These are phyloP conservation scores for Odontocerum albicorne DNA, from an alignment of 2,888 invertebrate species.

Conservation along the genomic window DNA sequence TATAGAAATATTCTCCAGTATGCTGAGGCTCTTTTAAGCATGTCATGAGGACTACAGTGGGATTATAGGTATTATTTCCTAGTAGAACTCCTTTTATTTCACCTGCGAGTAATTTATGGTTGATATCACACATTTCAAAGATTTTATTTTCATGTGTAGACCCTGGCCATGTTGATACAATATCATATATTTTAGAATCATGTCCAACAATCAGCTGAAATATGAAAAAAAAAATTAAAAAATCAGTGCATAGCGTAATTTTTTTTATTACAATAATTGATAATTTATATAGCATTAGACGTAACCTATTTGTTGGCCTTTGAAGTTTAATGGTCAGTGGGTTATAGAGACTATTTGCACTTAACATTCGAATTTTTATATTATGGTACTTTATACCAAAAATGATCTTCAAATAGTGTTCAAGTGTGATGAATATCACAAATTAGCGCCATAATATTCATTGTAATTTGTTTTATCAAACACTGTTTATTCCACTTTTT, in stretches of 20 bases:
- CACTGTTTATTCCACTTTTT: too few species aligned
- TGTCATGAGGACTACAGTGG: slow-evolving; percentile 33
- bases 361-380: too few species aligned
- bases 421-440: too few species aligned
- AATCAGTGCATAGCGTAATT: neutral
- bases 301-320: too few species aligned
- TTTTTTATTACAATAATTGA: neutral
- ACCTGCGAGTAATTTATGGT: slow-evolving; percentile 30
- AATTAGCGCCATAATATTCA: too few species aligned
- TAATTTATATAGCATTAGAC: too few species aligned
- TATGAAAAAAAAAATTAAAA: slow-evolving; percentile 2
- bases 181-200: slow-evolving; percentile 35
- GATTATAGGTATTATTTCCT: slow-evolving; percentile 34
- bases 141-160: slow-evolving; percentile 38
- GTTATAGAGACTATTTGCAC: too few species aligned
- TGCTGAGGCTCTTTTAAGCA: slow-evolving; percentile 31
- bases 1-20: slow-evolving; percentile 35
- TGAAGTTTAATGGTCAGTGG: too few species aligned
- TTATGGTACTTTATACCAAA: too few species aligned
- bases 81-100: slow-evolving; percentile 37
- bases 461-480: too few species aligned
- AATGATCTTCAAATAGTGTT: too few species aligned
- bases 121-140: slow-evolving; percentile 34
- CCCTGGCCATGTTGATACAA: slow-evolving; percentile 37
- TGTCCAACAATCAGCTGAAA: slow-evolving; percentile 37